Conservation (phyloP, 1,140 invertebrate genomes). For the Zaprionus taronus region DNA sequence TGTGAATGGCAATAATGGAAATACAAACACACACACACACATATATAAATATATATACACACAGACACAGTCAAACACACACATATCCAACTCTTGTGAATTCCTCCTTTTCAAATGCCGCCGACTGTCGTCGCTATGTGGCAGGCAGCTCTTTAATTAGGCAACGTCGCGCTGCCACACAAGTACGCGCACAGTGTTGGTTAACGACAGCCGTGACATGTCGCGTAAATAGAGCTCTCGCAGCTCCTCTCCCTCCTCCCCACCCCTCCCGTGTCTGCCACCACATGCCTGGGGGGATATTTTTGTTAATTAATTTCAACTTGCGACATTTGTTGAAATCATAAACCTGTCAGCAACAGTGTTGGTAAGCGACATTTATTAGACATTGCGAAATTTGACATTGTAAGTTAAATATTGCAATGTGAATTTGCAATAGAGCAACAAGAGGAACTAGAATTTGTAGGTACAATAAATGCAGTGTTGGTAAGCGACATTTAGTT, state of each 20-base stretch:
- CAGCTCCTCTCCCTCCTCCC: too few relatives aligned
- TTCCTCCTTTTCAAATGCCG: slow-evolving; percentile 40
- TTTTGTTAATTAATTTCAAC: slow-evolving; percentile 8
- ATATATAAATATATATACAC: neutral
- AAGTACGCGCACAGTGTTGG: slow-evolving; percentile 8
- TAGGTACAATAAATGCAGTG: too few relatives aligned
- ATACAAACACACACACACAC: neutral
- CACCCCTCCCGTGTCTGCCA: neutral
- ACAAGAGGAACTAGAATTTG: too few relatives aligned
- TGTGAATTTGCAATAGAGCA: too few relatives aligned
- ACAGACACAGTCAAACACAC: neutral
- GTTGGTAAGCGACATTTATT: slow-evolving; percentile 8
- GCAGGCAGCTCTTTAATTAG: slow-evolving; percentile 44
- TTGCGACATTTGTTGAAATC: neutral
- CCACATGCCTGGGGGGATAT: neutral
- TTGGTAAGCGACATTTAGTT: too few relatives aligned
- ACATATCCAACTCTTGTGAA: slow-evolving; percentile 1
- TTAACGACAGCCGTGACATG: slow-evolving; percentile 5
- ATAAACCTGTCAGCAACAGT: neutral
- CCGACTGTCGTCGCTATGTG: slow-evolving; percentile 27
- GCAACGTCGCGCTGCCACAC: slow-evolving; percentile 2
- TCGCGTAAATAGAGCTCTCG: neutral
- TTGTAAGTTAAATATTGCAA: too few relatives aligned
- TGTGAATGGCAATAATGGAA: slow-evolving; percentile 48
- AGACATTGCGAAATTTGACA: neutral